Conservation (phyloP, 2,113 vertebrate species). For the Origma solitaria region DNA sequence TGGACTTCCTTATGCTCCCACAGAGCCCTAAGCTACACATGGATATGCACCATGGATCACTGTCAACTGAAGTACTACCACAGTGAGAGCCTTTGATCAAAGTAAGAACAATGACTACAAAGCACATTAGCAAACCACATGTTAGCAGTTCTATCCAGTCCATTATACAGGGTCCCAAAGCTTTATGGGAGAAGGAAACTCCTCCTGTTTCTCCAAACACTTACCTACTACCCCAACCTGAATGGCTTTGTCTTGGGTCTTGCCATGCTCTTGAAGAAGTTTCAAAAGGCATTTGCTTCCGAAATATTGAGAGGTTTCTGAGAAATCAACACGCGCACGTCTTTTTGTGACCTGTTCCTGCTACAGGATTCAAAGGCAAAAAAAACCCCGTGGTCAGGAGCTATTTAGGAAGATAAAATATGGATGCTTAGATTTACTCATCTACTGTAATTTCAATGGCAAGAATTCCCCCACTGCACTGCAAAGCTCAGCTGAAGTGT, state of each 20-base stretch:
- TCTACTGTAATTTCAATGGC: not conserved
- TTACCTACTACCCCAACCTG: slow-evolving; percentile 88
- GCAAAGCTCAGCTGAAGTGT: not conserved
- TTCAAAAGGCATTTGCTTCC: slow-evolving; percentile 77
- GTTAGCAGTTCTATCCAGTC: not conserved
- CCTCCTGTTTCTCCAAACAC: not conserved
- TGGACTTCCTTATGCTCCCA: not conserved
- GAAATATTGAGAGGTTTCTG: slow-evolving; percentile 65
- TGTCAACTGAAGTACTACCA: not conserved
- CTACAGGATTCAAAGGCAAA: slow-evolving; percentile 51
- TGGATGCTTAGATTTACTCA: not conserved
- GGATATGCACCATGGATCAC: not conserved
- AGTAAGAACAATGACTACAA: not conserved
- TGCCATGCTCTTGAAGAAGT: slow-evolving; percentile 69
- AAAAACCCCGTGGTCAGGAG: not conserved
- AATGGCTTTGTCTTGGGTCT: slow-evolving; percentile 62
- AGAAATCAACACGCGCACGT: slow-evolving; percentile 56
- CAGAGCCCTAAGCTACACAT: no score
- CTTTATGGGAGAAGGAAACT: not conserved
- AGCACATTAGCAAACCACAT: not conserved
- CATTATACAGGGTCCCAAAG: not conserved
- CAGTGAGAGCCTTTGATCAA: not conserved
- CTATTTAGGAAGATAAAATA: not conserved
- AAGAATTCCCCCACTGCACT: not conserved
- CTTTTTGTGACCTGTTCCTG: slow-evolving; percentile 55